Evolutionary conservation across 2,888 invertebrate species (phyloP).

Genomic region (Lamproptera curius): DNA sequence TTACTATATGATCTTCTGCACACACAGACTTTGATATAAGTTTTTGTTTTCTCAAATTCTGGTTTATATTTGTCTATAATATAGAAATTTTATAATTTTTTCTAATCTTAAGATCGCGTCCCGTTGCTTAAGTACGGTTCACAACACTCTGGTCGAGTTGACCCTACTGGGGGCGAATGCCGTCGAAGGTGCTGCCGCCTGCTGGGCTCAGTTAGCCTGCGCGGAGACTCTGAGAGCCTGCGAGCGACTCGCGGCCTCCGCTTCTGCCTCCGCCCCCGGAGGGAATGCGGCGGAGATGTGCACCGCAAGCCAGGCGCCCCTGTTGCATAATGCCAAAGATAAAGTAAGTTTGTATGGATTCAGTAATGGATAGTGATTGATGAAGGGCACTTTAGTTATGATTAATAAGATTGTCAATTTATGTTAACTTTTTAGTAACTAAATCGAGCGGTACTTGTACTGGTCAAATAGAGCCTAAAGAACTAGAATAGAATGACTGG

Average conservation of each 20-base stretch:
- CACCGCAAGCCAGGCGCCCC: constrained; percentile 83
- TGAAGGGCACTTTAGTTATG: too few relatives aligned
- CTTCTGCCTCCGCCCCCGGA: constrained; percentile 87
- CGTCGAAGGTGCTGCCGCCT: constrained; percentile 90
- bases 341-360: constrained; percentile 79
- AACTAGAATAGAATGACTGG: too few relatives aligned
- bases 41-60: too few relatives aligned
- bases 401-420: too few relatives aligned
- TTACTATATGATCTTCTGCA: too few relatives aligned
- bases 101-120: constrained; percentile 95
- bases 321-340: constrained; percentile 93
- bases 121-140: constrained; percentile 92
- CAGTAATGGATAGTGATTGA: too few relatives aligned
- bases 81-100: too few relatives aligned
- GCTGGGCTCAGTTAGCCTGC: constrained; percentile 96
- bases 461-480: too few relatives aligned
- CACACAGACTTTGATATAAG: too few relatives aligned
- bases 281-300: constrained; percentile 85
- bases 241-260: constrained; percentile 78
- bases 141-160: constrained; percentile 92
- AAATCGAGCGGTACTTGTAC: too few relatives aligned
- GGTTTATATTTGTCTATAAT: too few relatives aligned
- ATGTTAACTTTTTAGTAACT: too few relatives aligned
- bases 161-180: constrained; percentile 87
- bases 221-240: constrained; percentile 92